phyloP scores from a whole-genome alignment of 2,113 vertebrate genomes.

The Apteryx mantelli region DNA sequence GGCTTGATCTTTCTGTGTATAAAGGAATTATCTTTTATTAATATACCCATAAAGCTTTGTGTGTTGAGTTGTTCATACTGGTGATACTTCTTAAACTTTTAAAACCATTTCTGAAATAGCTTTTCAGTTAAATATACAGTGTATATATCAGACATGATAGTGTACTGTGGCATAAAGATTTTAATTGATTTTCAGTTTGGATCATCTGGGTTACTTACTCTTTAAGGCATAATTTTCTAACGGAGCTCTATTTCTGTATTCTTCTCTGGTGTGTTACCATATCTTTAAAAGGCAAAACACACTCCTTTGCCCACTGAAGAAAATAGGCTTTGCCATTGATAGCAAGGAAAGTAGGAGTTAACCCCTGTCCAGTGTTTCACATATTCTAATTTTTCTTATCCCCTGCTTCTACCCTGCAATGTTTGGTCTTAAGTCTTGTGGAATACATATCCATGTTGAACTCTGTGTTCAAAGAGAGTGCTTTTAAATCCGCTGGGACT shows the following conservation, averaged over 20 bases:
- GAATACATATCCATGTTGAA: neutral
- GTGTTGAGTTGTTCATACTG: neutral
- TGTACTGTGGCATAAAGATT: neutral
- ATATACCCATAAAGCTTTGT: neutral
- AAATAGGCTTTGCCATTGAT: neutral
- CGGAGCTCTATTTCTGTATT: neutral
- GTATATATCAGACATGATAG: neutral
- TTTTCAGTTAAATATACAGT: neutral
- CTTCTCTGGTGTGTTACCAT: neutral
- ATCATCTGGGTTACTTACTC: neutral
- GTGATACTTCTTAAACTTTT: neutral
- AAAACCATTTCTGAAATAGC: neutral
- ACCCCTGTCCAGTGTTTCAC: neutral
- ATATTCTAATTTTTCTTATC: neutral
- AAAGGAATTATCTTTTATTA: constrained; percentile 45
- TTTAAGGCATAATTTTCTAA: neutral
- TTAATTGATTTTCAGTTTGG: constrained; percentile 14
- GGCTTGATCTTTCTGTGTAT: constrained; percentile 23
- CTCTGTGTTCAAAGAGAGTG: neutral
- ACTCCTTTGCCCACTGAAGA: neutral
- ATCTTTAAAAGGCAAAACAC: neutral
- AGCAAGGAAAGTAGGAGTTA: neutral
- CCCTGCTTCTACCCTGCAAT: neutral
- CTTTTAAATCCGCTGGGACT: neutral
- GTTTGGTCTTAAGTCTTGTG: neutral